These are phyloP conservation scores for Beaufortia kweichowensis DNA, from an alignment of 2,113 vertebrate genomes.

Conservation along the genomic window DNA sequence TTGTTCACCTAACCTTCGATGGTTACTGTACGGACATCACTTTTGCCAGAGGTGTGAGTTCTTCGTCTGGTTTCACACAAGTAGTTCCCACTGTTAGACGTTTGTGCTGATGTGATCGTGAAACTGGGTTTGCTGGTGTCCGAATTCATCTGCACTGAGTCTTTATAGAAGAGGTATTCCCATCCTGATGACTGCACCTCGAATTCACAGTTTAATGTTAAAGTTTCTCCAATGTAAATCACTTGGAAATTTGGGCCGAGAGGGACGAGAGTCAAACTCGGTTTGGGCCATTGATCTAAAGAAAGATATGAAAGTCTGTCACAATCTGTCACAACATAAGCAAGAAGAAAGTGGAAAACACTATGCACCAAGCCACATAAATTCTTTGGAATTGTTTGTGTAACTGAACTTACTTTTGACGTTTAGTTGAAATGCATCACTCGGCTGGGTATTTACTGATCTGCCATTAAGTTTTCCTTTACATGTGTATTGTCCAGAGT, in stretches of 20 bases:
- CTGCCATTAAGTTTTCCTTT: too few relatives aligned
- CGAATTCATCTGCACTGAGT: background rate
- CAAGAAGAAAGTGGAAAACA: background rate
- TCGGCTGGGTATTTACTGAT: too few relatives aligned
- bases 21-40: background rate
- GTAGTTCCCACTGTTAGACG: background rate
- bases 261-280: background rate
- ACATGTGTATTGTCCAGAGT: too few relatives aligned
- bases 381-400: too few relatives aligned
- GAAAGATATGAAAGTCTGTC: background rate
- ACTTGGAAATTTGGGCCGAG: background rate
- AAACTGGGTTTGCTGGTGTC: background rate
- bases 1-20: background rate
- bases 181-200: background rate
- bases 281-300: background rate
- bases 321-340: background rate
- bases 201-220: background rate
- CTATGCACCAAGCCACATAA: too few relatives aligned
- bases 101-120: background rate
- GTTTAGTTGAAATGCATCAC: too few relatives aligned
- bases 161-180: background rate
- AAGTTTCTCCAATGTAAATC: background rate
- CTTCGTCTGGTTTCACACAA: background rate
- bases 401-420: too few relatives aligned
- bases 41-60: background rate